phyloP scores from a whole-genome alignment of 2,113 vertebrate genomes.

The Scalopus aquaticus region DNA sequence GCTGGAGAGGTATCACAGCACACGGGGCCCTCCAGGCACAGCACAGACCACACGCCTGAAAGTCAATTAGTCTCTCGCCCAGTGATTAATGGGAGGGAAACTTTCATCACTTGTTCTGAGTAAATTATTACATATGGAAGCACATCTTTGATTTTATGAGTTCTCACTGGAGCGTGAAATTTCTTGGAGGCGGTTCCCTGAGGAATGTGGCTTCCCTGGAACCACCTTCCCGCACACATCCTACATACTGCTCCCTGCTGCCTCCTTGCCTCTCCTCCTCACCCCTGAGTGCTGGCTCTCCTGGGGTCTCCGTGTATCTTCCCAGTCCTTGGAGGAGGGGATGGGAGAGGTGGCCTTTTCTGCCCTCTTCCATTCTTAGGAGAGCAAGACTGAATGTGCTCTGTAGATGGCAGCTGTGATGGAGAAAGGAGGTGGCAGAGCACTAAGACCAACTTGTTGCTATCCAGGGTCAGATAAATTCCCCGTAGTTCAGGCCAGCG shows the following conservation, averaged over 20 bases:
- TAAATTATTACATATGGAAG: slow-evolving; percentile 48
- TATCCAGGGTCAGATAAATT: fast-evolving
- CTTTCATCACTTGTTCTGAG: slow-evolving; percentile 33
- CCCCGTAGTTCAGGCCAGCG: not conserved
- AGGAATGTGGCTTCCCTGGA: not conserved
- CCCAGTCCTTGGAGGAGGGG: not conserved
- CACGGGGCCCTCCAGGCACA: fast-evolving
- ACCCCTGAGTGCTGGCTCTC: not conserved
- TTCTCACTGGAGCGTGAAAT: slow-evolving; percentile 49
- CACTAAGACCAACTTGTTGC: not conserved
- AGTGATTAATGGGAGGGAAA: slow-evolving; percentile 3
- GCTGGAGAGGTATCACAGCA: not conserved
- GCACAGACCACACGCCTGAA: not conserved
- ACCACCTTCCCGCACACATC: not conserved
- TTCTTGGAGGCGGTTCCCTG: slow-evolving; percentile 24
- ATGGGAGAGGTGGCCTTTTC: fast-evolving
- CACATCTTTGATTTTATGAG: slow-evolving; percentile 56
- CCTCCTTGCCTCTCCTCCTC: not conserved
- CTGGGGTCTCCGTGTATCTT: not conserved
- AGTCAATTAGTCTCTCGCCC: not conserved
- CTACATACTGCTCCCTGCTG: not conserved
- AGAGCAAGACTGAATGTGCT: not conserved
- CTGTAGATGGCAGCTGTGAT: not conserved
- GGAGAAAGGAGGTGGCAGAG: not conserved
- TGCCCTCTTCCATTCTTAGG: not conserved